Evolutionary conservation across 2,113 vertebrate species (phyloP), one percentile per base, ranked within the genome.

Genomic region (Sinocyclocheilus rhinocerous): DNA sequence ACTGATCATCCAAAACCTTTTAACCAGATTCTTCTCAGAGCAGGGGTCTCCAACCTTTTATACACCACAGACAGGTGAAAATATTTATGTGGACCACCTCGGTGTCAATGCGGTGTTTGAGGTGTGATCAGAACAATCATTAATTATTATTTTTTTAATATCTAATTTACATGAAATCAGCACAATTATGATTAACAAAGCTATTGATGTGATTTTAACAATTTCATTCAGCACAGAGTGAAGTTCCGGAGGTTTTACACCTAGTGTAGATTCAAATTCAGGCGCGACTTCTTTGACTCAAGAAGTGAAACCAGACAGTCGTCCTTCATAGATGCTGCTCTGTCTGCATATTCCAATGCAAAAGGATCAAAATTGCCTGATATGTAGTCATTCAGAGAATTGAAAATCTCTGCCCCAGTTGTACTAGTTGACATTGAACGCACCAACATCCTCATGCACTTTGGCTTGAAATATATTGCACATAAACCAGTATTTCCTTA

Each of bases 21-120:
- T 24, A 18, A 81, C n/a, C 8, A 26, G 13, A 81, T 11, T 24
- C 79, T 61, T 42, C 57, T 22, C 48, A 76, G 42, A 76, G 73
- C n/a, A 50, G 42, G 2, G n/a, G 73, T 76, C 73, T 76, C 72
- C 69, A 72, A 42, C 20, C 36, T 42, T 72, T 72, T 72, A 72
- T 72, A 12, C 10, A n/a, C 1, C 69, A 72, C 10, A 1, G 36
- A 72, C 33, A 36, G 29, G 26, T 18, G 36, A 42, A 72, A 42
- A 1, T 72, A n/a, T 72, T 42, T 39, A 42, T n/a, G 4, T 20
- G 69, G 69, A 42, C 9, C 18, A 72, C 2, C 57, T 59, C 2
- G 18, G 3, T 20, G 10, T 72, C 20, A 33, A 15, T 36, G 33
- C 16, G 29, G 67, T 33, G 33, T 3, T 69, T 69, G 65, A 10